Conservation (phyloP, 2,888 invertebrate genomes). For the Ophioninae sp. region DNA sequence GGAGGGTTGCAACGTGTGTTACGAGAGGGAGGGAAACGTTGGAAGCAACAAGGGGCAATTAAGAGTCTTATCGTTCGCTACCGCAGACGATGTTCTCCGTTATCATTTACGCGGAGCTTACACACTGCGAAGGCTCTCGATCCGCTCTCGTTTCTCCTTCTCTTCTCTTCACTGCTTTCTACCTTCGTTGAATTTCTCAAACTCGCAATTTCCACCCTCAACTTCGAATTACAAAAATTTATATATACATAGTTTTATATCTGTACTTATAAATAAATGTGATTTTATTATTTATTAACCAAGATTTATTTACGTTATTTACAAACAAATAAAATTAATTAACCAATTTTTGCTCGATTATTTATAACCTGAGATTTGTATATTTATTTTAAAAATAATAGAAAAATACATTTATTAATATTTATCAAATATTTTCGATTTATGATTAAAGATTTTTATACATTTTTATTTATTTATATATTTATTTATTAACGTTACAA, state of each 20-base stretch:
- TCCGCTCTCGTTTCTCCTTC: conserved; percentile 35
- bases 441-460: too few species aligned
- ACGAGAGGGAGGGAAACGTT: conserved; percentile 28
- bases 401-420: too few species aligned
- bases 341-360: too few species aligned
- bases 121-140: conserved; percentile 63
- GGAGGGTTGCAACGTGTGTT: conserved; percentile 22
- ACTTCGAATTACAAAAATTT: not conserved
- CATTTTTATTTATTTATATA: too few species aligned
- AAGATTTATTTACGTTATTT: too few species aligned
- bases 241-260: not conserved
- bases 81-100: conserved; percentile 69
- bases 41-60: conserved; percentile 68
- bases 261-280: too few species aligned
- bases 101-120: conserved; percentile 74
- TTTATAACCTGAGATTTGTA: too few species aligned
- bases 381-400: too few species aligned
- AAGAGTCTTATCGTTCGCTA: conserved; percentile 71
- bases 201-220: conserved; percentile 9
- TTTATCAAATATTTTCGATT: too few species aligned
- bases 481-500: too few species aligned
- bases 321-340: too few species aligned
- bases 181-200: conserved; percentile 40
- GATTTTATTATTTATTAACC: too few species aligned
- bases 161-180: conserved; percentile 39